Percentiles rank a stretch among this genome's conserved stretches.
Conservation (phyloP, 2,797 vertebrate species). For the Erpetoichthys calabaricus region DNA sequence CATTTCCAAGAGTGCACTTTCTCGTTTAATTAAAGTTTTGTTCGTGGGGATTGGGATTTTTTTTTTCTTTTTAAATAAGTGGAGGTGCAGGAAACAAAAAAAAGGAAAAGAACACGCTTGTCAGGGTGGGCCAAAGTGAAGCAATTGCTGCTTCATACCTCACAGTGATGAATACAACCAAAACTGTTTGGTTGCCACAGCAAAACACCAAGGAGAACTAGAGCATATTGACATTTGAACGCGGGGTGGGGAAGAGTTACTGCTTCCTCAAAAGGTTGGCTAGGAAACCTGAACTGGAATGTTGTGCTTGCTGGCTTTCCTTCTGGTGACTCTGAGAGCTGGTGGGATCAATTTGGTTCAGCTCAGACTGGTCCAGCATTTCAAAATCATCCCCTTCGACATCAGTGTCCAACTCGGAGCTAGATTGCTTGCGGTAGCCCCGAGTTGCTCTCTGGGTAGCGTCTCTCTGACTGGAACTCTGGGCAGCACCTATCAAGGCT, state of each 20-base stretch:
- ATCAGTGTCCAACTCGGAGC: slow-evolving; percentile 81
- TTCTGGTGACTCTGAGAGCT: slow-evolving; percentile 44
- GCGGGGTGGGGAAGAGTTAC: slow-evolving; percentile 18
- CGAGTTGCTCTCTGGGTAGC: slow-evolving; percentile 46
- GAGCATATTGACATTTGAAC: not conserved
- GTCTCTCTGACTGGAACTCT: slow-evolving; percentile 35
- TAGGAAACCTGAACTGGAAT: slow-evolving; percentile 42
- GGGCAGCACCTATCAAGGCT: slow-evolving; percentile 60
- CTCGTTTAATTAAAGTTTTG: too few relatives aligned
- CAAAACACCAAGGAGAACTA: slow-evolving; percentile 19
- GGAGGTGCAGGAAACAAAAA: too few relatives aligned
- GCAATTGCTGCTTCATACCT: slow-evolving; percentile 26
- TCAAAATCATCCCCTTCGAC: slow-evolving; percentile 91
- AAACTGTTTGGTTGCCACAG: slow-evolving; percentile 27
- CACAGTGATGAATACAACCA: slow-evolving; percentile 54
- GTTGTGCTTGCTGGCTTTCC: slow-evolving; percentile 26
- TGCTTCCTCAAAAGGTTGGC: slow-evolving; percentile 59
- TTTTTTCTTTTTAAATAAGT: too few relatives aligned
- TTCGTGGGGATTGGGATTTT: too few relatives aligned
- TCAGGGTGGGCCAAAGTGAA: too few relatives aligned
- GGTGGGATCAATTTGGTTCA: slow-evolving; percentile 81
- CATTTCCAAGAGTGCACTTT: too few relatives aligned
- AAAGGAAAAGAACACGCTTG: too few relatives aligned
- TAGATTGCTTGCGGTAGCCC: slow-evolving; percentile 64
- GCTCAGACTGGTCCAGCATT: slow-evolving; percentile 91